These are phyloP conservation scores for Corythornis vintsioides DNA, from an alignment of 2,113 vertebrate genomes.

Conservation along the genomic window DNA sequence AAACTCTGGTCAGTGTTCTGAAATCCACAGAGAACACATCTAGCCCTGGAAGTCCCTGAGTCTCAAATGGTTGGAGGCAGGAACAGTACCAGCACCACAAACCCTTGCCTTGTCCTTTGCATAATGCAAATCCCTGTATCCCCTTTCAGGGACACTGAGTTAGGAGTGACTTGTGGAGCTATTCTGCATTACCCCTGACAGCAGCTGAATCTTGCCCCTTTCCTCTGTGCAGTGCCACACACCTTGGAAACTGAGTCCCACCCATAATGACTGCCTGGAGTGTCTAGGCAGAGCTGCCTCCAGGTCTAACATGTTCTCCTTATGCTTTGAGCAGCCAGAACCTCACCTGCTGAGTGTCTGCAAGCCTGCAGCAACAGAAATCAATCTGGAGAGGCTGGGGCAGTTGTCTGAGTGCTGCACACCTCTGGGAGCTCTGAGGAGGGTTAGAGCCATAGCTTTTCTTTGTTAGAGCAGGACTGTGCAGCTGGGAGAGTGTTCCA, in stretches of 20 bases:
- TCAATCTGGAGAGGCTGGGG: not conserved
- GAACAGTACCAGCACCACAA: not conserved
- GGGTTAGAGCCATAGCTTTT: not conserved
- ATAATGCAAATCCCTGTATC: not conserved
- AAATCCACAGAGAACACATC: not conserved
- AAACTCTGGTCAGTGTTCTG: not conserved
- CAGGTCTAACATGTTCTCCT: not conserved
- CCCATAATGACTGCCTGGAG: not conserved
- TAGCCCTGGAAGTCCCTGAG: not conserved
- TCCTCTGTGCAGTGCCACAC: not conserved
- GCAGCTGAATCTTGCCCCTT: not conserved
- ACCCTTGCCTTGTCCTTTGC: not conserved
- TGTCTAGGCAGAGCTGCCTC: not conserved
- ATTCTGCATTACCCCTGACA: not conserved
- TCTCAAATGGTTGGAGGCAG: slow-evolving; percentile 14
- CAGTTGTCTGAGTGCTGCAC: not conserved
- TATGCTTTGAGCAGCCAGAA: not conserved
- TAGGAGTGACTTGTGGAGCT: not conserved
- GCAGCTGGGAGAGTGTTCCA: not conserved
- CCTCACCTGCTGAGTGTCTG: not conserved
- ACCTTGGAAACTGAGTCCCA: not conserved
- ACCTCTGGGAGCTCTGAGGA: not conserved
- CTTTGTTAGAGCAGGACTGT: not conserved
- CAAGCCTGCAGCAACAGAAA: not conserved
- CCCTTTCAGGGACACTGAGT: not conserved